phyloP scores from a whole-genome alignment of 1,140 invertebrate genomes.

The Heliconius congener region DNA sequence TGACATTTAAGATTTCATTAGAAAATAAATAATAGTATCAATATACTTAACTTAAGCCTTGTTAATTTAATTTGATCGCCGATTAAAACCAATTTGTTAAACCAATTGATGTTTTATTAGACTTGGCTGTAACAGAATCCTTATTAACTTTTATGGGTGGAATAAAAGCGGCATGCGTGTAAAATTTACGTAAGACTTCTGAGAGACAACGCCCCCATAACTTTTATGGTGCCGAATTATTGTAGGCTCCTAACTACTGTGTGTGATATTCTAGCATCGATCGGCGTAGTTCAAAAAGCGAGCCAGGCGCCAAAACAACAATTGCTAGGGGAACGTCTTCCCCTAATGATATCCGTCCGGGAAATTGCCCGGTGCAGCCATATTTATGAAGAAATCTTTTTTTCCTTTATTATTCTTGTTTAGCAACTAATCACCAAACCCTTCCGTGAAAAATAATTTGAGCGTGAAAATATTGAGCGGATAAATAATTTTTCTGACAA shows the following conservation, averaged over 20 bases:
- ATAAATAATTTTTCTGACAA: slow-evolving; percentile 32
- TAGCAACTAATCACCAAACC: slow-evolving; percentile 54
- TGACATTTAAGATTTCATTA: no score
- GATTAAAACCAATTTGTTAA: not conserved
- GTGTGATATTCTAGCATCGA: slow-evolving; percentile 45
- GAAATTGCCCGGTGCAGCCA: slow-evolving; percentile 61
- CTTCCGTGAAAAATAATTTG: slow-evolving; percentile 45
- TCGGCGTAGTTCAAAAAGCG: slow-evolving; percentile 42
- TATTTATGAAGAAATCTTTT: slow-evolving; percentile 55
- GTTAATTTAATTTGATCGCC: slow-evolving; percentile 1
- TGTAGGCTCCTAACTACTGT: slow-evolving; percentile 28
- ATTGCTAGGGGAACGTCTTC: slow-evolving; percentile 59
- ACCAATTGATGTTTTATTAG: slow-evolving; percentile 8
- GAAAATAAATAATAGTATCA: slow-evolving; percentile 5
- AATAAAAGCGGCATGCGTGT: slow-evolving; percentile 42
- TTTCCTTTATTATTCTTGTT: slow-evolving; percentile 44
- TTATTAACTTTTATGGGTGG: slow-evolving; percentile 43
- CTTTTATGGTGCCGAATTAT: slow-evolving; percentile 27
- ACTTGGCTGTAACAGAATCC: slow-evolving; percentile 28
- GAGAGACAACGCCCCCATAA: slow-evolving; percentile 36
- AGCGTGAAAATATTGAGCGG: slow-evolving; percentile 35
- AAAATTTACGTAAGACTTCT: slow-evolving; percentile 27
- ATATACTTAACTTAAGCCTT: slow-evolving; percentile 2
- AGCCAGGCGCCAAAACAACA: slow-evolving; percentile 56
- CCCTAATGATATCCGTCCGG: slow-evolving; percentile 55